Conservation (phyloP, 2,797 vertebrate species). For the Phalanger gymnotis region DNA sequence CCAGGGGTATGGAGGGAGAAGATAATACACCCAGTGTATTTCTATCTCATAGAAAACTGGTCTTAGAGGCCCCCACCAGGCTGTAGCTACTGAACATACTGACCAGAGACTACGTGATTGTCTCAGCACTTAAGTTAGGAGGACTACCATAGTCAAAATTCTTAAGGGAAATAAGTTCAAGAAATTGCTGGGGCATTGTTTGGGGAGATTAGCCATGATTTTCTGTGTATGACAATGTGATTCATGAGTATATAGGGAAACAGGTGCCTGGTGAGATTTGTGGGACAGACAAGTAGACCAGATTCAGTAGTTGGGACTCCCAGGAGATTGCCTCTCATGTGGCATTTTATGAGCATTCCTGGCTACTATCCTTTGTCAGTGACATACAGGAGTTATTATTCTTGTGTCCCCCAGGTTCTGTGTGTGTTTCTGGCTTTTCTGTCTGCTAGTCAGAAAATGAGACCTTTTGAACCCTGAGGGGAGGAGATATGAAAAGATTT, state of each 20-base stretch:
- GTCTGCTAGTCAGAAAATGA: not conserved
- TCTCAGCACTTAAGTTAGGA: not conserved
- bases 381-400: not conserved
- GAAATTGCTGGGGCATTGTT: not conserved
- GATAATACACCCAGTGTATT: not conserved
- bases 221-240: not conserved
- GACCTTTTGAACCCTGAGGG: not conserved
- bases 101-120: not conserved
- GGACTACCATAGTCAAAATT: not conserved
- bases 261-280: not conserved
- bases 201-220: not conserved
- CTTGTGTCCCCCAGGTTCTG: not conserved
- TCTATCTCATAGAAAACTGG: not conserved
- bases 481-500: not conserved
- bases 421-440: not conserved
- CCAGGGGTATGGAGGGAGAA: not conserved
- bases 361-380: not conserved
- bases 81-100: not conserved
- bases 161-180: not conserved
- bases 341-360: not conserved
- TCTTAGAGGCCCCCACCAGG: not conserved
- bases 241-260: not conserved
- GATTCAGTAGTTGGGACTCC: not conserved
- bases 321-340: not conserved
- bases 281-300: not conserved